Evolutionary conservation across 1,140 invertebrate species (phyloP), one percentile per base, ranked within the genome.

Genomic region (Phortica variegata): DNA sequence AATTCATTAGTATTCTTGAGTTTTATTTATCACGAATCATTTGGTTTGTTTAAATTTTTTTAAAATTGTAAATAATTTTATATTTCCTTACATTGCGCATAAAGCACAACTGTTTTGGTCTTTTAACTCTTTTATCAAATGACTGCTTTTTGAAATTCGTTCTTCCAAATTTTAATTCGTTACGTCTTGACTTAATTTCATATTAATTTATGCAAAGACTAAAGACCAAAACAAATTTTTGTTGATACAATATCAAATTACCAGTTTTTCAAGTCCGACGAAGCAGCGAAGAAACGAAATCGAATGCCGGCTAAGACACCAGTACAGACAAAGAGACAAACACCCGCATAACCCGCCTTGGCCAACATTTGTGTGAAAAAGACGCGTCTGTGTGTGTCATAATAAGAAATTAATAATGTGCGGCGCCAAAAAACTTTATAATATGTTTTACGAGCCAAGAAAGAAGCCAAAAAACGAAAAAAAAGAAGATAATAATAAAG

Each of bases 361-460:
- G n/a, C n/a, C n/a, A n/a, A n/a, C n/a, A n/a, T n/a, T n/a, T n/a
- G n/a, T n/a, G n/a, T n/a, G n/a, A n/a, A n/a, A n/a, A n/a, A n/a
- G n/a, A n/a, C n/a, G 51, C 40, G 59, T 63, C 60, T n/a, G n/a
- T n/a, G 63, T 50, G 60, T 69, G 63, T 68, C 63, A 68, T 68
- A 68, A 68, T 69, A 60, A 62, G 57, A 70, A 66, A 66, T 71
- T 70, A 70, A 70, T 70, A 70, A 70, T 71, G 65, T 62, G 65
- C 56, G 65, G 65, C 65, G 65, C 65, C 61, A 66, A 70, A 70
- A 65, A 68, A 50, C 51, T 68, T 68, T 66, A 49, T 55, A 26
- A 26, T 57, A 32, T 42, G 23, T 32, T 38, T 65, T 65, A 65
- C 56, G 61, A 65, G 16, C 51, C 61, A n/a, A n/a, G 61, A 56